Percentiles rank a stretch among this genome's conserved stretches.
Conservation (phyloP, 2,797 vertebrate species). For the Chiloscyllium punctatum region DNA sequence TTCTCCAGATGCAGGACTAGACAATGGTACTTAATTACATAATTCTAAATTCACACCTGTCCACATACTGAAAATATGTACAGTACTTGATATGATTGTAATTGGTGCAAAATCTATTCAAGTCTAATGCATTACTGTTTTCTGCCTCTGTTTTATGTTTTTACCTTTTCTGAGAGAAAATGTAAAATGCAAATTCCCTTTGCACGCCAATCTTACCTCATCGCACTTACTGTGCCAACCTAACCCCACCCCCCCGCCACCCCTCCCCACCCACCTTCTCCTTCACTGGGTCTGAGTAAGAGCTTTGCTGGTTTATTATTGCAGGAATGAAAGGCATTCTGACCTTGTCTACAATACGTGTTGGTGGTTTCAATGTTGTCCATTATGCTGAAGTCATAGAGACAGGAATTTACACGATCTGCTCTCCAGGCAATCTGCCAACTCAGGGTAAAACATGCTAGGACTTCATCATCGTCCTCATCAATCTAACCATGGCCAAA, state of each 20-base stretch:
- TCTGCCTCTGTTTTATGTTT: slow-evolving; percentile 48
- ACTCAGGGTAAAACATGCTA: slow-evolving; percentile 43
- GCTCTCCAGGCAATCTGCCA: slow-evolving; percentile 62
- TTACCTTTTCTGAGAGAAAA: slow-evolving; percentile 62
- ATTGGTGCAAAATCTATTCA: background rate
- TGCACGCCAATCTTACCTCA: slow-evolving; percentile 49
- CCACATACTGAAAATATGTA: background rate
- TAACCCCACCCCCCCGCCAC: too few relatives aligned
- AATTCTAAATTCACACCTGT: background rate
- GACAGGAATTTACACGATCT: slow-evolving; percentile 54
- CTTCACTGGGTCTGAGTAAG: slow-evolving; percentile 66
- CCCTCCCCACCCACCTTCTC: slow-evolving; percentile 60
- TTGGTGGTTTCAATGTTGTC: slow-evolving; percentile 63
- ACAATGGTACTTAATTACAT: background rate
- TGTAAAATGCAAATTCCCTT: slow-evolving; percentile 73
- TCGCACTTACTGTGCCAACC: too few relatives aligned
- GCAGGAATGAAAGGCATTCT: slow-evolving; percentile 68
- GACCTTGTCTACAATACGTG: slow-evolving; percentile 63
- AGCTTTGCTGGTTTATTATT: slow-evolving; percentile 68
- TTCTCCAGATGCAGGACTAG: background rate
- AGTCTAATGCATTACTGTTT: background rate
- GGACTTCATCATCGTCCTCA: slow-evolving; percentile 45
- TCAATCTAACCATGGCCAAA: slow-evolving; percentile 51
- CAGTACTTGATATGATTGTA: background rate
- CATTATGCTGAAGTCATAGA: slow-evolving; percentile 64